A percentile compares a stretch with the other conserved stretches of the same genome.
Conservation (phyloP, 2,113 vertebrate genomes). For the Ariopsis seemanni region DNA sequence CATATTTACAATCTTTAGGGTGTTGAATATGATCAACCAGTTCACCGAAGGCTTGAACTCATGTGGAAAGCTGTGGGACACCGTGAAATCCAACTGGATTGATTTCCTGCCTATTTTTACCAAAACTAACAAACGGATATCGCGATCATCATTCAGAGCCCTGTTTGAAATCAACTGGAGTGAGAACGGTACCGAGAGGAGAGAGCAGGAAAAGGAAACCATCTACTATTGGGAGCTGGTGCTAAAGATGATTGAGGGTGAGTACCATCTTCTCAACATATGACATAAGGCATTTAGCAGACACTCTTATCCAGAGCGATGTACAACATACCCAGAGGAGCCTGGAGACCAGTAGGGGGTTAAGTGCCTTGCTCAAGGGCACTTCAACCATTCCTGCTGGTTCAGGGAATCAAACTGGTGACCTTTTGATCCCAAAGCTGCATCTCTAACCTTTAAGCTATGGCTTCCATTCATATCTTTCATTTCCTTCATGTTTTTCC, state of each 20-base stretch:
- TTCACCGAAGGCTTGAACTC: constrained; percentile 67
- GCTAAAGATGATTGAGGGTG: constrained; percentile 60
- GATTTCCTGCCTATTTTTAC: constrained; percentile 65
- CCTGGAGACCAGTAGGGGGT: too few species aligned
- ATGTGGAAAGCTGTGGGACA: constrained; percentile 67
- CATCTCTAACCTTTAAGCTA: too few species aligned
- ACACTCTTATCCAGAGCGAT: too few species aligned
- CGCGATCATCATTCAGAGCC: constrained; percentile 51
- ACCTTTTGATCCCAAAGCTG: too few species aligned
- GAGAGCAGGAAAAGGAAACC: constrained; percentile 59
- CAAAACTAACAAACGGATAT: constrained; percentile 40
- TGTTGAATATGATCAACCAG: constrained; percentile 67
- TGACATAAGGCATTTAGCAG: too few species aligned
- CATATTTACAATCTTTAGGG: constrained; percentile 42
- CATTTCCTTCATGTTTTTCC: background rate
- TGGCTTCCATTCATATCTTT: too few species aligned
- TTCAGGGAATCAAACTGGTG: too few species aligned
- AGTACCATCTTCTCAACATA: constrained; percentile 2
- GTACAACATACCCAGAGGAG: too few species aligned
- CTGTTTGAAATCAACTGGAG: constrained; percentile 64
- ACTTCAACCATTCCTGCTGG: too few species aligned
- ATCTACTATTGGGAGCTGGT: constrained; percentile 58
- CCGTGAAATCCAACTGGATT: constrained; percentile 56
- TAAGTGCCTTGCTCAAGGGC: too few species aligned
- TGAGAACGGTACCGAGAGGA: constrained; percentile 39